Conservation (phyloP, 2,888 invertebrate genomes). For the Netelia fuscicornis region DNA sequence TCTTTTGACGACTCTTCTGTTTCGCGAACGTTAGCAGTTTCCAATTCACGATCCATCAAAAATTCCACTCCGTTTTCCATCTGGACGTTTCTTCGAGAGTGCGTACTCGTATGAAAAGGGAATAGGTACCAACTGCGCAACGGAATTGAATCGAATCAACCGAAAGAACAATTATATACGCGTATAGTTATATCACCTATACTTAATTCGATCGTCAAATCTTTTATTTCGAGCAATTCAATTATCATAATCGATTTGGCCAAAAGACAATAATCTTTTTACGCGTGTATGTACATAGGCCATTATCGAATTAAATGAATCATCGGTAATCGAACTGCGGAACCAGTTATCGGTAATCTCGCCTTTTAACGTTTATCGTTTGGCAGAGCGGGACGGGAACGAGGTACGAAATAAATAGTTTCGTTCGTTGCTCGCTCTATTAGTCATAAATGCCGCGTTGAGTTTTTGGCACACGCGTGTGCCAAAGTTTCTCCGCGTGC, state of each 20-base stretch:
- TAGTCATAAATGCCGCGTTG: neutral
- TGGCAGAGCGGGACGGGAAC: no score
- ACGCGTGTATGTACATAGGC: neutral
- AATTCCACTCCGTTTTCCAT: conserved; percentile 23
- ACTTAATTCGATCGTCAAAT: no score
- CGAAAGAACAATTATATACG: no score
- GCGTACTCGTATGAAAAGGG: neutral
- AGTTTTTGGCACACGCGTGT: conserved; percentile 9
- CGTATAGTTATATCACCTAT: no score
- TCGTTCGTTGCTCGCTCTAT: neutral
- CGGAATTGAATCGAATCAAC: no score
- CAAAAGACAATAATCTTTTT: neutral
- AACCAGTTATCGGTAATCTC: neutral
- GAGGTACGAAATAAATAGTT: neutral
- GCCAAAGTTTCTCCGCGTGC: neutral
- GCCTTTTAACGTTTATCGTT: neutral
- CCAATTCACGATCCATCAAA: conserved; percentile 31
- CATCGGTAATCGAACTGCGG: neutral
- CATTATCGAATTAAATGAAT: neutral
- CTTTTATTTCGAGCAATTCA: neutral
- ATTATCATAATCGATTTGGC: neutral
- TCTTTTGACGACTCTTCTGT: conserved; percentile 36
- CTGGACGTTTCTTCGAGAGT: neutral
- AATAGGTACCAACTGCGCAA: no score
- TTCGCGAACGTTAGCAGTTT: conserved; percentile 23